Base-by-base conservation (phyloP, 1,140 invertebrate species). In the Sitodiplosis mosellana region DNA sequence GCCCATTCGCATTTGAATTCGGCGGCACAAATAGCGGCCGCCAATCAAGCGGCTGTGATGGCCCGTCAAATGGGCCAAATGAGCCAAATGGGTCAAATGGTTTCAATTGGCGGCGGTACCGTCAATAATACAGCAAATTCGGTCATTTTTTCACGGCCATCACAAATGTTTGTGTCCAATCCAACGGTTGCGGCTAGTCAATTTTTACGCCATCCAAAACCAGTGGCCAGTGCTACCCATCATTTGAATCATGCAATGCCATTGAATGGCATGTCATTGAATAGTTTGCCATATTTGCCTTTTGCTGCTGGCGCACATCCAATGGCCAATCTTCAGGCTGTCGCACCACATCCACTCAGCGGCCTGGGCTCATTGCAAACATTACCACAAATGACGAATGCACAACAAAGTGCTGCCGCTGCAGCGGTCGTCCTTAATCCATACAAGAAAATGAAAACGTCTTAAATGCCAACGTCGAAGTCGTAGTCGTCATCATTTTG, bases 371-470 rank as follows among this genome's bases (percentile, higher is more conserved):
- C 7, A n/a, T 14, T 46, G 19, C 42, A 38, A 45, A 22, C 14
- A 49, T 19, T 45, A 17, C 22, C 50, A 47, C 18, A 33, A 17
- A 19, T 34, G 20, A 10, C 36, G 3, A 52, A 55, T 12, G 52
- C 22, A 33, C 43, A 17, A 52, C 49, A 53, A 21, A 64, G 64
- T 44, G 58, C 66, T 3, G 57, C 64, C 1, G 67, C 69, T 1
- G 68, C 69, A 45, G 65, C 76, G 21, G 77, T 81, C 45, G 74
- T 76, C 15, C 68, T 81, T 59, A 83, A 84, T 57, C 83, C 83
- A 20, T 86, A 83, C 64, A 87, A 87, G 66, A 86, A 87, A 68
- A 81, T 86, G 76, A 86, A 86, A 70, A 87, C 83, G 51, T 83
- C 81, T 56, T 87, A 85, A 76, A 65, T 50, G 47, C 51, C 4